Percentiles rank a stretch among this genome's conserved stretches.
These are phyloP conservation scores for Scopus umbretta DNA, from an alignment of 2,113 vertebrate genomes.

Conservation along the genomic window DNA sequence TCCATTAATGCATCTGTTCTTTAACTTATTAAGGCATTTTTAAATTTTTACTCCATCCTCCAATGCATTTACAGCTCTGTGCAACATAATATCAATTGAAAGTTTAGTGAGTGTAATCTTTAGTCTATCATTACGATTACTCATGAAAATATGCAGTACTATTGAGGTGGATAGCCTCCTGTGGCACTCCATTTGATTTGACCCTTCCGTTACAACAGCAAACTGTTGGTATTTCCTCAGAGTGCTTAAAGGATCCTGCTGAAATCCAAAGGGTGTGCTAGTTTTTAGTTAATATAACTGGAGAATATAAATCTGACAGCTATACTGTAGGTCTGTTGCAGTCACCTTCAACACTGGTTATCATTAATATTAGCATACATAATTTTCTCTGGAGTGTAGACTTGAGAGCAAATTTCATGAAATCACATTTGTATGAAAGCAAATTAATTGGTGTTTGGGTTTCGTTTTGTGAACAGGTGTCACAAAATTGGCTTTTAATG, in stretches of 20 bases:
- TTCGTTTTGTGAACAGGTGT: background rate
- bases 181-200: background rate
- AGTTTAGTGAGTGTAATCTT: background rate
- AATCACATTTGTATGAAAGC: background rate
- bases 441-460: background rate
- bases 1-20: background rate
- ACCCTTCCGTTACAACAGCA: background rate
- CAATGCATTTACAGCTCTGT: background rate
- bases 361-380: background rate
- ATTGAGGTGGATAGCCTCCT: background rate
- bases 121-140: background rate
- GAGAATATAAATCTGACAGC: background rate
- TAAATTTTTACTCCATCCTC: background rate
- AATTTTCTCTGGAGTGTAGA: background rate
- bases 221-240: background rate
- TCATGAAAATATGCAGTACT: background rate
- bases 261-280: background rate
- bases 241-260: background rate
- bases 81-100: background rate
- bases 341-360: background rate
- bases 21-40: background rate
- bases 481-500: background rate
- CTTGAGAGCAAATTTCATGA: background rate
- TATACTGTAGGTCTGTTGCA: background rate
- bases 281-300: background rate